Percentiles rank a stretch among this genome's conserved stretches.
Conservation (phyloP, 2,888 invertebrate genomes). For the Pherbina coryleti region DNA sequence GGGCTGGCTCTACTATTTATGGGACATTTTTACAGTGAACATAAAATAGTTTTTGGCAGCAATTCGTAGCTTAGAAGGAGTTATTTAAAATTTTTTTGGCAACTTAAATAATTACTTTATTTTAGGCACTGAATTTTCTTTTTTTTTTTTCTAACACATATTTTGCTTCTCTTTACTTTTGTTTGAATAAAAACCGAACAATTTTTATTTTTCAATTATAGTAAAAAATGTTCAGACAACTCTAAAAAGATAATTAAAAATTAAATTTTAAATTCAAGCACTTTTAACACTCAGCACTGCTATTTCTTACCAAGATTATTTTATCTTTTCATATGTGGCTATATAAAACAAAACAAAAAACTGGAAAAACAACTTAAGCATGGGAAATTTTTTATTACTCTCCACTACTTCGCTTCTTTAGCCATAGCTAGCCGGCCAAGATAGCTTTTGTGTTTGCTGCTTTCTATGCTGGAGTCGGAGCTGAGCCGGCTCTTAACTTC, state of each 20-base stretch:
- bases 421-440: background rate
- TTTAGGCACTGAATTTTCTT: slow-evolving; percentile 34
- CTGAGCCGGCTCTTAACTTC: slow-evolving; percentile 27
- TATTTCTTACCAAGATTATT: background rate
- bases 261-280: background rate
- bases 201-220: background rate
- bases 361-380: slow-evolving; percentile 59
- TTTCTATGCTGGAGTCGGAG: slow-evolving; percentile 35
- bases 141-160: slow-evolving; percentile 29
- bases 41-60: background rate
- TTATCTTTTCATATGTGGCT: slow-evolving; percentile 3
- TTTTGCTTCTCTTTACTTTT: slow-evolving; percentile 15
- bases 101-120: slow-evolving; percentile 25
- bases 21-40: background rate
- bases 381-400: slow-evolving; percentile 35
- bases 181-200: background rate
- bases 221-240: too few species aligned
- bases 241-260: background rate
- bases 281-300: background rate
- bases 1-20: background rate
- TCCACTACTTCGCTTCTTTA: slow-evolving; percentile 14
- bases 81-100: slow-evolving; percentile 2
- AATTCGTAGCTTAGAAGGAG: background rate
- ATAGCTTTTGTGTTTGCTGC: slow-evolving; percentile 32
- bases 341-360: slow-evolving; percentile 45